A percentile compares a stretch with the other conserved stretches of the same genome.
These are phyloP conservation scores for Ophion obscuratus DNA, from an alignment of 2,888 invertebrate genomes.

Conservation along the genomic window DNA sequence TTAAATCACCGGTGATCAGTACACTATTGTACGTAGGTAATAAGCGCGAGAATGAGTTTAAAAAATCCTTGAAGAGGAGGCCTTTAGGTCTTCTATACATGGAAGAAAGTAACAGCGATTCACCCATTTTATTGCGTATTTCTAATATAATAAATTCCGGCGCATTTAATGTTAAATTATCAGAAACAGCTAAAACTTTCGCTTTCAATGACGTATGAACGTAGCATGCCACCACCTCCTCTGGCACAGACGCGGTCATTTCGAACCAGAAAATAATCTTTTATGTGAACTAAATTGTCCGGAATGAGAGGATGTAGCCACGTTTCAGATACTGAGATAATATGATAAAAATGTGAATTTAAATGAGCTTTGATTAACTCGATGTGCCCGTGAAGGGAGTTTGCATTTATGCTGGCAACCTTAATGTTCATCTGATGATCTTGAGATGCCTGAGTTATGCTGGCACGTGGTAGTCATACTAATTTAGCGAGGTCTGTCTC, in stretches of 20 bases:
- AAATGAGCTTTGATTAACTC: neutral
- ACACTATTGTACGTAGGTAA: too few relatives aligned
- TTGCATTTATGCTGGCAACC: neutral
- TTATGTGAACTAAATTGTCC: neutral
- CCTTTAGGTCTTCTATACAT: too few relatives aligned
- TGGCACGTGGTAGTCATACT: neutral
- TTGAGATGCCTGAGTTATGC: too few relatives aligned
- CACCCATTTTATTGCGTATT: neutral
- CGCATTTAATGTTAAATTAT: neutral
- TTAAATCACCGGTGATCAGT: too few relatives aligned
- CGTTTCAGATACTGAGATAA: slow-evolving; percentile 17
- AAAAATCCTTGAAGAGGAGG: too few relatives aligned
- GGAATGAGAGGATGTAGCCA: slow-evolving; percentile 20
- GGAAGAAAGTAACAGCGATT: too few relatives aligned
- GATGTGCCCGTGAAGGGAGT: neutral
- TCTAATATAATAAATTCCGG: slow-evolving; percentile 43
- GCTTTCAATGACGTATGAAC: slow-evolving; percentile 43
- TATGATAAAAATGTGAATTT: neutral
- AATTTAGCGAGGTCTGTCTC: neutral
- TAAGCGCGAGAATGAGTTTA: too few relatives aligned
- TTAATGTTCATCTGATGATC: too few relatives aligned
- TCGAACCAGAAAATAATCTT: slow-evolving; percentile 28
- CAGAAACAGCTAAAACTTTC: neutral
- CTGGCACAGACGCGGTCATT: slow-evolving; percentile 23
- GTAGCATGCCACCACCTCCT: slow-evolving; percentile 44